phyloP scores from a whole-genome alignment of 2,797 vertebrate species.

The Lutjanus argentimaculatus region DNA sequence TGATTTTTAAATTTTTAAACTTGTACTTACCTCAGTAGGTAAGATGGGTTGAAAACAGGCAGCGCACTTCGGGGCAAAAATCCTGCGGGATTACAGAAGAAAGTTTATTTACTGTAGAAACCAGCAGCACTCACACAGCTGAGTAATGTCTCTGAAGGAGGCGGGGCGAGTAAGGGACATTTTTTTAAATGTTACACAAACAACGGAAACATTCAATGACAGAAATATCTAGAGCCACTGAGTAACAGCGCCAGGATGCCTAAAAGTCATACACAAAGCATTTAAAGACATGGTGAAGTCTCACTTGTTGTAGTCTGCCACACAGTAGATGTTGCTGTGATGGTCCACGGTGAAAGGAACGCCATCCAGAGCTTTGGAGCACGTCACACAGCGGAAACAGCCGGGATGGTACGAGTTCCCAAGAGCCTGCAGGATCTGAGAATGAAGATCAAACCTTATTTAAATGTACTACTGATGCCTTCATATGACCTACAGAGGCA shows the following conservation, averaged over 20 bases:
- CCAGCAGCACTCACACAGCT: neutral
- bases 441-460: neutral
- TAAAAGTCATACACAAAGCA: neutral
- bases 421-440: constrained; percentile 91
- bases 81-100: constrained; percentile 77
- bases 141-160: neutral
- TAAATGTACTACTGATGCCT: no score
- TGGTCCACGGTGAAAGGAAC: constrained; percentile 94
- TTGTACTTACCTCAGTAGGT: constrained; percentile 88
- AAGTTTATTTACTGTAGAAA: constrained; percentile 13
- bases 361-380: constrained; percentile 91
- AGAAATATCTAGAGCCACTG: neutral
- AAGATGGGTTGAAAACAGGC: constrained; percentile 92
- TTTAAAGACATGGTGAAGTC: constrained; percentile 14
- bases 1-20: no score
- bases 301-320: constrained; percentile 93
- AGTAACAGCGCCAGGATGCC: neutral
- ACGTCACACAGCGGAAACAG: constrained; percentile 92
- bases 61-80: constrained; percentile 92
- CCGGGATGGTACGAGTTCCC: constrained; percentile 93
- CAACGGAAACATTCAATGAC: neutral
- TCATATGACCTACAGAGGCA: no score
- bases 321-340: constrained; percentile 92
- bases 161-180: neutral
- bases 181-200: neutral